These are phyloP conservation scores for Diglossa cyanea DNA, from an alignment of 2,797 vertebrate genomes.

Conservation along the genomic window DNA sequence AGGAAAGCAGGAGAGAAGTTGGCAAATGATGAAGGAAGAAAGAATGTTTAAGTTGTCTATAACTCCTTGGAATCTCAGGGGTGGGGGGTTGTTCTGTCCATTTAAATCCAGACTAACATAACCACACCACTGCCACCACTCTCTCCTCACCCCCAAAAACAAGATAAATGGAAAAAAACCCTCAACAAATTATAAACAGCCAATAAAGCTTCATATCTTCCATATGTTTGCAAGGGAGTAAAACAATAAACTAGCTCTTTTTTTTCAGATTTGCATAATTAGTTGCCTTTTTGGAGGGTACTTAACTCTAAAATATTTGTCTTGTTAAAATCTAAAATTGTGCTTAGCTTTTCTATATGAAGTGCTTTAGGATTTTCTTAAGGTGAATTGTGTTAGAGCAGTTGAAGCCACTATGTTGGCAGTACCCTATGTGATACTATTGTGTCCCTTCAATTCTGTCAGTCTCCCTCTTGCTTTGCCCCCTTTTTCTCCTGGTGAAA, in stretches of 20 bases:
- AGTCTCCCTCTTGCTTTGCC: not conserved
- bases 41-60: not conserved
- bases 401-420: not conserved
- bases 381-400: not conserved
- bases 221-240: not conserved
- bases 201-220: not conserved
- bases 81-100: not conserved
- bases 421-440: not conserved
- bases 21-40: not conserved
- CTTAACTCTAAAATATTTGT: not conserved
- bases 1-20: not conserved
- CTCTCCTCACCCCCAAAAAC: not conserved
- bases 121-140: not conserved
- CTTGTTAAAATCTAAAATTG: not conserved
- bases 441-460: not conserved
- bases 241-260: not conserved
- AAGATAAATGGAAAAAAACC: accelerated
- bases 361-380: not conserved
- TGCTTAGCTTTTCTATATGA: not conserved
- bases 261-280: not conserved
- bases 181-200: not conserved
- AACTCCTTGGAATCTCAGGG: not conserved
- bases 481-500: not conserved
- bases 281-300: not conserved
- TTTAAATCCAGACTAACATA: not conserved